Base-by-base conservation (phyloP, 2,797 vertebrate genomes). In the Lagorchestes hirsutus region DNA sequence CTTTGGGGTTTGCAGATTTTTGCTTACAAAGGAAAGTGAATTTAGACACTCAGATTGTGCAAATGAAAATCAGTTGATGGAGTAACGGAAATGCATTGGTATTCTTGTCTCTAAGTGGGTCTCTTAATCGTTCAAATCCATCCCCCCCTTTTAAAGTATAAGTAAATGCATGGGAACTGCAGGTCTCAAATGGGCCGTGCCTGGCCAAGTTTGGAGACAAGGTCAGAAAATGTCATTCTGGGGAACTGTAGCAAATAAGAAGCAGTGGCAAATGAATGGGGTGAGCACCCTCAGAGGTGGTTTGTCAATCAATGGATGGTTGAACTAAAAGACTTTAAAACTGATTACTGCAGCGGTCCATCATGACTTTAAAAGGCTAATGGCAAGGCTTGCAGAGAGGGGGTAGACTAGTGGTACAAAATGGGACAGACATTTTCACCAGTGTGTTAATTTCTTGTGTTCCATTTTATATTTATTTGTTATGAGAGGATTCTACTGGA, bases 11-110 rank as follows among this genome's bases (percentile, higher is more conserved):
- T 92, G 28, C 50, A 90, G 50, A 92, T 54, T 95, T 96, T 92
- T 95, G 22, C 24, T 94, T 54, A 82, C 95, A 94, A 97, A 87
- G 55, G 91, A 90, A 95, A 96, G 56, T 40, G 9, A 12, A 24
- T 62, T 31, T 93, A 5, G 11, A 18, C 13, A n/a, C 27, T 96
- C n/a, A 62, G 54, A 9, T 92, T 93, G 74, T 82, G 31, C 62
- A 59, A 96, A 87, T 92, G 52, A 54, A 58, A 93, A 67, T n/a
- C 56, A 91, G 91, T 57, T 93, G 90, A 87, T 54, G 34, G 91
- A 46, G 90, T n/a, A 92, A 90, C 3, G 90, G 54, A 96, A 96
- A 62, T 95, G 54, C 94, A 93, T 27, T 24, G 59, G 59, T 54
- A 6, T 90, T 13, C 13, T 90, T 94, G 10, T 93, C 74, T 93